These are phyloP conservation scores for Stichodactyla helianthus DNA, from an alignment of 64 coral and sea anemone genomes.

Conservation along the genomic window DNA sequence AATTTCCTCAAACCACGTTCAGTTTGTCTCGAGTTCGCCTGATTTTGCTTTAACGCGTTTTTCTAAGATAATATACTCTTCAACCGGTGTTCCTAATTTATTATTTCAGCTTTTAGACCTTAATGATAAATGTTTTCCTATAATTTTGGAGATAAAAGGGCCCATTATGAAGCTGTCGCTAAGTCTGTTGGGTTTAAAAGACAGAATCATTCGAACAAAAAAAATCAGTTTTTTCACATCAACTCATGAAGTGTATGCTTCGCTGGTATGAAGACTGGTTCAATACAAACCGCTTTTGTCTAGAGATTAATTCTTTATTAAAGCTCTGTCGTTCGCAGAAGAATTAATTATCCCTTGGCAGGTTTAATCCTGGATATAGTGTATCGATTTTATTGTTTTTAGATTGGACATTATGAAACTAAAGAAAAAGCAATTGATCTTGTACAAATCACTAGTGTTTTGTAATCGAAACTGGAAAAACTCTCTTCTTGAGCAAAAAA, in stretches of 20 bases:
- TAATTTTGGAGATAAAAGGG: conserved; percentile 2
- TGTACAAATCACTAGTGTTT: background rate
- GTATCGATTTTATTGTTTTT: conserved; percentile 7
- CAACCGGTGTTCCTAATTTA: background rate
- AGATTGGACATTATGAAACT: background rate
- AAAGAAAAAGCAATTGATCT: background rate
- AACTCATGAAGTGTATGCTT: background rate
- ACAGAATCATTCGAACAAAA: background rate
- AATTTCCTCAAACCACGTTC: background rate
- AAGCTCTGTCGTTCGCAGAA: background rate
- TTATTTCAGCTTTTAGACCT: background rate
- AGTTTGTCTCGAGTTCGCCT: too few relatives aligned
- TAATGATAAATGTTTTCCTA: background rate
- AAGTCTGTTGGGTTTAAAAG: background rate
- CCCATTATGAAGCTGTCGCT: background rate
- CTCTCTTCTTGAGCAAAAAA: background rate
- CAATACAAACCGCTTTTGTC: conserved; percentile 2
- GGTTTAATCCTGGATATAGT: background rate
- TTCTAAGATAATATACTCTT: background rate
- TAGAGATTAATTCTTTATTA: conserved; percentile 10
- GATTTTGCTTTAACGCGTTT: too few relatives aligned
- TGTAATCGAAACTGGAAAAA: background rate
- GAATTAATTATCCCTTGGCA: background rate
- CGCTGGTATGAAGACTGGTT: background rate
- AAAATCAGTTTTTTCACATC: too few relatives aligned